Conservation (phyloP, 1,140 invertebrate genomes). For the Leucophenga varia region DNA sequence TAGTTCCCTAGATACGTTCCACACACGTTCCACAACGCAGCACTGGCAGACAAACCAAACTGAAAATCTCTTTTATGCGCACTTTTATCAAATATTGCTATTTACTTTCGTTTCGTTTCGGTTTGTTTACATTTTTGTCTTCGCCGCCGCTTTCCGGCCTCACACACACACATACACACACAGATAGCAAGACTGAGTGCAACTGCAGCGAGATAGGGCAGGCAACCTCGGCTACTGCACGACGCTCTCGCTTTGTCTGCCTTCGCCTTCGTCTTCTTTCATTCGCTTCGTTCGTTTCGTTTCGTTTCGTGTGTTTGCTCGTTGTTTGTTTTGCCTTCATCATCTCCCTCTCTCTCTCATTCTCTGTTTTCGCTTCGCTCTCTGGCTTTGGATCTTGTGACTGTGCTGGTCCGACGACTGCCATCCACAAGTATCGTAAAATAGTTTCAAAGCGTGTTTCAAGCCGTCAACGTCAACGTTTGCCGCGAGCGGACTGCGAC, state of each 20-base stretch:
- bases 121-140: conserved; percentile 48
- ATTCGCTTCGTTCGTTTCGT: no score
- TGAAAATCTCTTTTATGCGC: conserved; percentile 37
- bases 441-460: conserved; percentile 52
- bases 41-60: conserved; percentile 15
- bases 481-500: conserved; percentile 37
- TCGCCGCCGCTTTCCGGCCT: conserved; percentile 37
- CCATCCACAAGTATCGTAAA: no score
- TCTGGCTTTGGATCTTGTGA: conserved; percentile 41
- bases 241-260: no score
- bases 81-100: conserved; percentile 48
- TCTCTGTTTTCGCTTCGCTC: no score
- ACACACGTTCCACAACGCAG: conserved; percentile 25
- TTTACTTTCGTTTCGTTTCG: conserved; percentile 30
- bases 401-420: no score
- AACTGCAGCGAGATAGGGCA: no score
- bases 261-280: conserved; percentile 14
- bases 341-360: conserved; percentile 12
- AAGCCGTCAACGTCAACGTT: conserved; percentile 47
- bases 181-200: no score
- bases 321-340: no score
- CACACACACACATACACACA: conserved; percentile 11
- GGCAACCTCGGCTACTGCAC: no score
- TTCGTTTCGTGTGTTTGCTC: no score
- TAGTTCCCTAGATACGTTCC: conserved; percentile 14